phyloP scores from a whole-genome alignment of 1,140 invertebrate species.

The Aphelenchoides fujianensis region DNA sequence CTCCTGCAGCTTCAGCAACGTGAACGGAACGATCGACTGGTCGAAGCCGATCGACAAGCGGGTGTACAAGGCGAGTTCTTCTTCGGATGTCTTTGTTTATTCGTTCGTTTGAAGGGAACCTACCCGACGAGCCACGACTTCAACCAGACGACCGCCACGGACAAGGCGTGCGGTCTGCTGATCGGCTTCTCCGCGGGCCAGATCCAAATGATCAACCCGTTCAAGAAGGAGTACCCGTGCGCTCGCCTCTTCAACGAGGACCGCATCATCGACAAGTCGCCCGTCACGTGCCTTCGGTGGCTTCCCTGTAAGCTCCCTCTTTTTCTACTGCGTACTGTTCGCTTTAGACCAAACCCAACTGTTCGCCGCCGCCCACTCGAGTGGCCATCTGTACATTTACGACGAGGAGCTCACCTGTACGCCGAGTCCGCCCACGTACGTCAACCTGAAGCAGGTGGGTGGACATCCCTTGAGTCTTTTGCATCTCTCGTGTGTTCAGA shows the following conservation, averaged over 20 bases:
- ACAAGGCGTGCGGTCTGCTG: constrained; percentile 71
- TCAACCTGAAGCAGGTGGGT: constrained; percentile 80
- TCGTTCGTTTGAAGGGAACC: too few relatives aligned
- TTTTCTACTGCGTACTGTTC: constrained; percentile 73
- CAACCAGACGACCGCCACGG: constrained; percentile 75
- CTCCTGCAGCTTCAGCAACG: constrained; percentile 65
- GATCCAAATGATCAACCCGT: constrained; percentile 93
- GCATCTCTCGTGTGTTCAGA: constrained; percentile 33
- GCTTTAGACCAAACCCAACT: constrained; percentile 83
- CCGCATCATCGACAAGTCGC: constrained; percentile 93
- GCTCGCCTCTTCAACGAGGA: constrained; percentile 91
- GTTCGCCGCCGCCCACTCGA: constrained; percentile 88
- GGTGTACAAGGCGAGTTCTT: too few relatives aligned
- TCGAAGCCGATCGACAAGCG: constrained; percentile 83
- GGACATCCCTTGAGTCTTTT: neutral
- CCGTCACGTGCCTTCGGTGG: constrained; percentile 97
- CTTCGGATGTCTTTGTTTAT: too few relatives aligned
- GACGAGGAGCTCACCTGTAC: constrained; percentile 89
- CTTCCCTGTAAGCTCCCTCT: constrained; percentile 76
- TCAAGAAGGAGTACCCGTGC: constrained; percentile 85
- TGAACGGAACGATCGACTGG: constrained; percentile 64
- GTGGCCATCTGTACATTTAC: constrained; percentile 93
- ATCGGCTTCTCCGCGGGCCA: constrained; percentile 94
- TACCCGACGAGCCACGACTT: constrained; percentile 99
- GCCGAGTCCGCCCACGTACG: constrained; percentile 76